Evolutionary conservation across 2,888 invertebrate genomes (phyloP), one percentile per base, ranked within the genome.

Genomic region (Ypsolopha sequella): DNA sequence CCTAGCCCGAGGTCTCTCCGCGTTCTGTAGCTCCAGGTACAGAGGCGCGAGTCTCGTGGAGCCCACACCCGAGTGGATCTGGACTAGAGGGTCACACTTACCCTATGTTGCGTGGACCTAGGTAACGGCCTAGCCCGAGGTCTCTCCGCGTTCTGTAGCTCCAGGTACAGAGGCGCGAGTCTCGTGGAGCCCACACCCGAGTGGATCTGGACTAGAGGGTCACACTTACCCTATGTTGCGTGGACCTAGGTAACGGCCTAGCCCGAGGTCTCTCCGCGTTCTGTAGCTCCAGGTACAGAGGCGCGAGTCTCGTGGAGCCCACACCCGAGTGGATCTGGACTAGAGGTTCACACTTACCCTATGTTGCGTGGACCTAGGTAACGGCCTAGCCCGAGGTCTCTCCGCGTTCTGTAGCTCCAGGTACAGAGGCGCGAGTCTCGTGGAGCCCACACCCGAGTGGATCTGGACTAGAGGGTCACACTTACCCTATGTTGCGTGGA

Each of bases 241-340:
- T 73, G 6, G 49, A 36, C 7, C 80, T 48, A 0, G 80, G 80
- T 67, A 80, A 54, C 0, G 75, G 70, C 0, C 84, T 38, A 0
- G 73, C 59, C 0, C 79, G 54, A 13, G 68, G 71, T 0, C 77
- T 50, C 56, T 73, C 56, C 1, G 59, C 58, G n/a, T 57, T 55
- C 53, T 58, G 59, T 53, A 60, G 50, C 51, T 61, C 58, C 36
- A 56, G 52, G 51, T 55, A 61, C 10, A 64, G 54, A 58, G 61
- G 63, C 56, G 60, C 65, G 68, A 96, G 80, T 52, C 95, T 87
- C 0, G 93, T 90, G 0, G 95, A 95, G 0, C 96, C 96, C 39
- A 4, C 24, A 24, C 24, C 24, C 24, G 24, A 24, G 24, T 24
- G 24, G 24, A 4, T 24, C 24, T 24, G 24, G 2, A 24, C 24